Conservation (phyloP, 2,797 vertebrate species). For the Heterohyrax brucei region DNA sequence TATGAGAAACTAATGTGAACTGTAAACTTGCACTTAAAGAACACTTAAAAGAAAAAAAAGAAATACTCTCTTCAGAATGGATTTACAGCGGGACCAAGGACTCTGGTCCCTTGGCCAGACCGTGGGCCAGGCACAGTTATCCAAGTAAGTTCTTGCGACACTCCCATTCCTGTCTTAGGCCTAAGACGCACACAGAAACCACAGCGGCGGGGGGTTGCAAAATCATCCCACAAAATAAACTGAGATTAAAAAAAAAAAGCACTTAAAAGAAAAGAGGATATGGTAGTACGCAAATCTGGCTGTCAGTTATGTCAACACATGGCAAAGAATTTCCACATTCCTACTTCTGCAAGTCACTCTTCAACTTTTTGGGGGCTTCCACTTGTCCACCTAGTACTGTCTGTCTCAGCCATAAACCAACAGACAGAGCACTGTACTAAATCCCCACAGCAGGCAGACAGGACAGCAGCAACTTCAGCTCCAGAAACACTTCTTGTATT, state of each 20-base stretch:
- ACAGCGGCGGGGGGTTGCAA: not conserved
- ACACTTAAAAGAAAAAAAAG: too few species aligned
- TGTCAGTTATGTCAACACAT: not conserved
- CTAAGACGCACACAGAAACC: not conserved
- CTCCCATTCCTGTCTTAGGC: not conserved
- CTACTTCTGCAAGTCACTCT: not conserved
- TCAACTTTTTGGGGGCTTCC: not conserved
- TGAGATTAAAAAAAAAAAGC: slow-evolving; percentile 17
- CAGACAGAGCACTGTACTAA: not conserved
- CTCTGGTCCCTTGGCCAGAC: not conserved
- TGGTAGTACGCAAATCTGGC: not conserved
- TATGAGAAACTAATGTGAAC: too few species aligned
- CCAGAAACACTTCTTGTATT: not conserved
- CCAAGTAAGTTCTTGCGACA: not conserved
- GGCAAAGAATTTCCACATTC: slow-evolving; percentile 18
- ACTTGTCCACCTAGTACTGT: not conserved
- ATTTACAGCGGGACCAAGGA: not conserved
- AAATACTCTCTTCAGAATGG: not conserved
- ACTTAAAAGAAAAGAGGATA: slow-evolving; percentile 31
- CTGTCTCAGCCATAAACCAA: not conserved
- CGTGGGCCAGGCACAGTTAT: not conserved
- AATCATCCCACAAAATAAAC: slow-evolving; percentile 35
- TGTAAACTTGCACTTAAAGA: too few species aligned
- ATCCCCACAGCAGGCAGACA: not conserved
- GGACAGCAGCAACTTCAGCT: not conserved